Conservation (phyloP, 2,888 invertebrate genomes). For the Noctua pronuba region DNA sequence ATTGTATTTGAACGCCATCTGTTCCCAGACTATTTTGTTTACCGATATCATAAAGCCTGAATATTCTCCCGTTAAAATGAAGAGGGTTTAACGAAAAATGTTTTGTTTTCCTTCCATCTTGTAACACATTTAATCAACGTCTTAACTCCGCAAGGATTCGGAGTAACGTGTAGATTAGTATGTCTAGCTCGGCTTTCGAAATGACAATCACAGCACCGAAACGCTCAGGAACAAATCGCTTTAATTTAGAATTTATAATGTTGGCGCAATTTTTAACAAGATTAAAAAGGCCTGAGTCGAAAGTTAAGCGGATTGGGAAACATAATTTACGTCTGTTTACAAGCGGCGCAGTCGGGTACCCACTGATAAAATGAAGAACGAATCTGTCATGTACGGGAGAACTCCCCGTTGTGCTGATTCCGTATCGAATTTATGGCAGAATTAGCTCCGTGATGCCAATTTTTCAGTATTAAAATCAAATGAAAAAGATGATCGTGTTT, state of each 20-base stretch:
- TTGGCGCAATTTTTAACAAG: constrained; percentile 76
- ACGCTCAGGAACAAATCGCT: constrained; percentile 56
- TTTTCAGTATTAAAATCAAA: constrained; percentile 43
- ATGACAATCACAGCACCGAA: constrained; percentile 55
- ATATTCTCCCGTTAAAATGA: constrained; percentile 45
- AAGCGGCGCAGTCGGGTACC: constrained; percentile 62
- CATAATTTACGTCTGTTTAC: constrained; percentile 77
- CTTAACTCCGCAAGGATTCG: constrained; percentile 35
- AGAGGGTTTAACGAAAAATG: constrained; percentile 36
- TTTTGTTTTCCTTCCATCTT: constrained; percentile 21
- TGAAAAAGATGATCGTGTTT: constrained; percentile 10
- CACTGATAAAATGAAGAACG: constrained; percentile 68
- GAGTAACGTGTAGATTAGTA: constrained; percentile 51
- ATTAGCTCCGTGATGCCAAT: constrained; percentile 48
- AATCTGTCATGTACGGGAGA: constrained; percentile 55
- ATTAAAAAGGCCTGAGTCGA: constrained; percentile 75
- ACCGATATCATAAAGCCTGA: constrained; percentile 62
- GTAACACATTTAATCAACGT: constrained; percentile 50
- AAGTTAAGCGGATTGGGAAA: constrained; percentile 79
- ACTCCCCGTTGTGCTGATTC: constrained; percentile 51
- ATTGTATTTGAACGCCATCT: constrained; percentile 76
- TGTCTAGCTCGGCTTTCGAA: constrained; percentile 36
- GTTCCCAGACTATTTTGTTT: constrained; percentile 67
- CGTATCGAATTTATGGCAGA: constrained; percentile 54
- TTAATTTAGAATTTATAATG: constrained; percentile 70